A percentile compares a stretch with the other conserved stretches of the same genome.
Conservation (phyloP, 2,113 vertebrate species). For the Capreolus pygargus region DNA sequence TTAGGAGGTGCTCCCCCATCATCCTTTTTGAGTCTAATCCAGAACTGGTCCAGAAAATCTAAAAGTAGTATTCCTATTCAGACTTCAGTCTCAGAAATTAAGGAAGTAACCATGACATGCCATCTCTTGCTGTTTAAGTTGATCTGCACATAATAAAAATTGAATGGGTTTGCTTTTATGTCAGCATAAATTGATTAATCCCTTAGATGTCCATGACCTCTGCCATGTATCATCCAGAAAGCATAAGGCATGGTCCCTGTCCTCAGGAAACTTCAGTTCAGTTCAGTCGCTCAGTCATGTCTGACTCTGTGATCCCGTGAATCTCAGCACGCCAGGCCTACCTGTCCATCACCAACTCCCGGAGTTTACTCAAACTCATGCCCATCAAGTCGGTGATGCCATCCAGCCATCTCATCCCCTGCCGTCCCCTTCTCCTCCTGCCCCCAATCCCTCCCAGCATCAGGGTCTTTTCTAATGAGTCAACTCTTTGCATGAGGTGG, state of each 20-base stretch:
- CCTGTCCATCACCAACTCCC: no score
- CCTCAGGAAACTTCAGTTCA: neutral
- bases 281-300: no score
- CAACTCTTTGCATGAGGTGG: no score
- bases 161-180: conserved; percentile 6
- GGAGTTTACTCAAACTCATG: no score
- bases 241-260: neutral
- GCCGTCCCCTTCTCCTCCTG: no score
- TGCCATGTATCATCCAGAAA: neutral
- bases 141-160: neutral
- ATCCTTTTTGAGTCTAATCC: conserved; percentile 12
- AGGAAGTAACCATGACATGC: neutral
- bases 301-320: no score
- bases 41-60: neutral
- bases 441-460: no score
- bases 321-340: no score
- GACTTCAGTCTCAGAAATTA: neutral
- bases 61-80: neutral
- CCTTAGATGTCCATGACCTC: neutral
- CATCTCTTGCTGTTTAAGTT: neutral
- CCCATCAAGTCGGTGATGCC: no score
- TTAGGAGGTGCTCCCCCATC: neutral
- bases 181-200: neutral
- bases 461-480: no score
- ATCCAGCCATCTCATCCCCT: no score